These are phyloP conservation scores for Seriola quinqueradiata DNA, from an alignment of 2,113 vertebrate genomes.

Conservation along the genomic window DNA sequence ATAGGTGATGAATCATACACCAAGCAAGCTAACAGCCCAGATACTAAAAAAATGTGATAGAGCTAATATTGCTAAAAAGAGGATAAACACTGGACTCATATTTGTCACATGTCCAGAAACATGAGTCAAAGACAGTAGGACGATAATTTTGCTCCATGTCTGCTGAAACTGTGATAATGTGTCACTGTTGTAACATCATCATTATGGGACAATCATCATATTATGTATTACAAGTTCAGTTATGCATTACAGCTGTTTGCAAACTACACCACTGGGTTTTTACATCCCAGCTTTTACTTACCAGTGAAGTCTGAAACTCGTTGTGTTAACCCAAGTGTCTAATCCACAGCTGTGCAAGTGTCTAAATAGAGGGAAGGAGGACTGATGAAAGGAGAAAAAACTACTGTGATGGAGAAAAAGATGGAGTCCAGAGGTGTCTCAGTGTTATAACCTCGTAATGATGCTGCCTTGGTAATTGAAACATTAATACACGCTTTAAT, in stretches of 20 bases:
- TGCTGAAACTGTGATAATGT: background rate
- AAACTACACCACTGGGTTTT: background rate
- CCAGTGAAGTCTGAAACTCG: background rate
- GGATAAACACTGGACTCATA: background rate
- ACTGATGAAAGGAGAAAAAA: slow-evolving; percentile 24
- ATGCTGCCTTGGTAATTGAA: slow-evolving; percentile 41
- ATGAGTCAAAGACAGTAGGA: background rate
- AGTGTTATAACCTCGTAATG: slow-evolving; percentile 40
- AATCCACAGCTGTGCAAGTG: background rate
- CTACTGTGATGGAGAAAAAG: background rate
- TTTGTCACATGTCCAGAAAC: background rate
- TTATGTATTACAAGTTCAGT: background rate
- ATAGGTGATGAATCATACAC: background rate
- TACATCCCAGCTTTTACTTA: background rate
- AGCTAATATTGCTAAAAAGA: background rate
- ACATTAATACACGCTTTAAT: slow-evolving; percentile 8
- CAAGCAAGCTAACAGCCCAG: background rate
- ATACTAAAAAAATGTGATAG: background rate
- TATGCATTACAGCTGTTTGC: background rate
- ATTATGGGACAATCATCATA: background rate
- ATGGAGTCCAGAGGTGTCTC: slow-evolving; percentile 22
- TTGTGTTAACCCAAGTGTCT: background rate
- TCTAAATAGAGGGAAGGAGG: slow-evolving; percentile 8
- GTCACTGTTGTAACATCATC: background rate
- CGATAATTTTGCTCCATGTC: background rate